Evolutionary conservation across 1,140 invertebrate genomes (phyloP).

Genomic region (Zophobas morio): DNA sequence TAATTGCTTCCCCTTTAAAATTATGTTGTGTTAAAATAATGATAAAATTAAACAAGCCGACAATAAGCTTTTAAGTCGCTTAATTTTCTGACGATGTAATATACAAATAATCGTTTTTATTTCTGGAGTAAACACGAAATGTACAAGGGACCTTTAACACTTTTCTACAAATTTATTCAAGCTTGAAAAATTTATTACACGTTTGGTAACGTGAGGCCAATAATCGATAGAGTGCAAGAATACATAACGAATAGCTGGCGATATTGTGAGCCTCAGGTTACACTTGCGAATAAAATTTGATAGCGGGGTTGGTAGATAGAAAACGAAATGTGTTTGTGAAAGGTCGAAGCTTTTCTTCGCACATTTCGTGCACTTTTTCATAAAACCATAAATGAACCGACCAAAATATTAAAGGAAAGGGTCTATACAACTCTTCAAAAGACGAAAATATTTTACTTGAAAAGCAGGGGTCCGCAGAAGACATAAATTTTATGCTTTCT

Average conservation of each 20-base stretch:
- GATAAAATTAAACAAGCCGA: conserved; percentile 13
- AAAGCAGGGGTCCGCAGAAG: conserved; percentile 24
- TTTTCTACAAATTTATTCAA: conserved; percentile 49
- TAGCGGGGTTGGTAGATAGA: conserved; percentile 48
- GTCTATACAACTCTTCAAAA: conserved; percentile 41
- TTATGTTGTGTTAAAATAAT: conserved; percentile 12
- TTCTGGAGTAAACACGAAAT: conserved; percentile 34
- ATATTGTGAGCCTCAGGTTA: conserved; percentile 50
- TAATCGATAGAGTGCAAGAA: conserved; percentile 47
- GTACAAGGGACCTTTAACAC: conserved; percentile 39
- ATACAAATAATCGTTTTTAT: too few relatives aligned
- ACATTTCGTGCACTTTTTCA: conserved; percentile 44
- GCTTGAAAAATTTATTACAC: conserved; percentile 48
- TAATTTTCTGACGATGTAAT: too few relatives aligned
- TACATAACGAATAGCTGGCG: conserved; percentile 42
- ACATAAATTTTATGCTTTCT: conserved; percentile 48
- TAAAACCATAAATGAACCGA: conserved; percentile 45
- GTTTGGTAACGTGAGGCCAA: conserved; percentile 45
- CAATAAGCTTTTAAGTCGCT: background rate
- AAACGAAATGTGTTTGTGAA: conserved; percentile 53
- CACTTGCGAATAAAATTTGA: conserved; percentile 53
- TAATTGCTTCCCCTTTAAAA: conserved; percentile 4
- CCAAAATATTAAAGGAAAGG: conserved; percentile 38
- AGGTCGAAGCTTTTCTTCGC: conserved; percentile 43
- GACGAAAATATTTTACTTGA: conserved; percentile 44